Conservation (phyloP, 2,797 vertebrate species). For the Pseudochromis fuscus region DNA sequence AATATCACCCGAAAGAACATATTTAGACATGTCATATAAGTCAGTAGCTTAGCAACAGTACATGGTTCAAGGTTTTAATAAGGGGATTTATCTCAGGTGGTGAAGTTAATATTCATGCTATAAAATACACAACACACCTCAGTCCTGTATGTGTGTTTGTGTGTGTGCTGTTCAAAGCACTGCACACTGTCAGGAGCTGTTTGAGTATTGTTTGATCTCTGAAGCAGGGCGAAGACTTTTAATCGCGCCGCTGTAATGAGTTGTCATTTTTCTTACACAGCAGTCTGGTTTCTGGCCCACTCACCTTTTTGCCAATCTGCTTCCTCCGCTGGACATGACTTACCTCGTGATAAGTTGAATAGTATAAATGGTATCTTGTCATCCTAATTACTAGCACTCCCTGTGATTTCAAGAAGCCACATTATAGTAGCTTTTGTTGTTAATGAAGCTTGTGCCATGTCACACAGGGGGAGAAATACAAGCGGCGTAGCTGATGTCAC, state of each 20-base stretch:
- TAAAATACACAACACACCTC: constrained; percentile 2
- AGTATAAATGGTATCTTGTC: constrained; percentile 39
- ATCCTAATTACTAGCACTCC: constrained; percentile 36
- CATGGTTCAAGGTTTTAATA: constrained; percentile 8
- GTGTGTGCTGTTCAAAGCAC: constrained; percentile 24
- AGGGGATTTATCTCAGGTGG: not conserved
- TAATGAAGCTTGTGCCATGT: constrained; percentile 41
- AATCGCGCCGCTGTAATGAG: constrained; percentile 60
- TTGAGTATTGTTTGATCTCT: constrained; percentile 49
- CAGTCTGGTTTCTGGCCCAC: constrained; percentile 5
- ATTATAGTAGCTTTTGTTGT: constrained; percentile 35
- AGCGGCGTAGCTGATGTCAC: constrained; percentile 7
- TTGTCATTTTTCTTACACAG: constrained; percentile 27
- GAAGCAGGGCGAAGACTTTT: constrained; percentile 28
- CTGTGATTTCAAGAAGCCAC: constrained; percentile 50
- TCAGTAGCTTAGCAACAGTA: constrained; percentile 69
- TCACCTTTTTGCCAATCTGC: no score
- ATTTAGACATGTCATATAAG: constrained; percentile 3
- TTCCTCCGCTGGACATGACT: constrained; percentile 21
- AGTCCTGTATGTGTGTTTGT: not conserved
- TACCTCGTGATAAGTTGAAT: constrained; percentile 15
- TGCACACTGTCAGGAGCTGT: constrained; percentile 8
- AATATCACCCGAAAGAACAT: not conserved
- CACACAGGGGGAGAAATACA: constrained; percentile 8
- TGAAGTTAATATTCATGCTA: not conserved